Percentiles rank a stretch among this genome's conserved stretches.
Conservation (phyloP, 2,797 vertebrate species). For the Etheostoma perlongum region DNA sequence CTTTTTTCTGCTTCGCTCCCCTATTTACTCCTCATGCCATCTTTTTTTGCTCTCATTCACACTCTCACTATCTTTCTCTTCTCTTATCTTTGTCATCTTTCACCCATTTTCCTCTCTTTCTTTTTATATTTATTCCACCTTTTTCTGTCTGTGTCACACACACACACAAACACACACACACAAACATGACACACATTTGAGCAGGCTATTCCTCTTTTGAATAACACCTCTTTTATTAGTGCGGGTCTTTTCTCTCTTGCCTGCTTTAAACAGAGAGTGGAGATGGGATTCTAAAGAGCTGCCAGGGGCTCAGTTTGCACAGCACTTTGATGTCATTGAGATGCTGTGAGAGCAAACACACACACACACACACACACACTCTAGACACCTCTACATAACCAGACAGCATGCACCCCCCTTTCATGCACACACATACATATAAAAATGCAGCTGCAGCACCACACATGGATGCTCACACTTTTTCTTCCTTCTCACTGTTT, state of each 20-base stretch:
- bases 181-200: conserved; percentile 69
- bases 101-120: conserved; percentile 38
- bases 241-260: conserved; percentile 76
- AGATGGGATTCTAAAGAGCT: conserved; percentile 84
- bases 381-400: conserved; percentile 68
- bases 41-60: conserved; percentile 39
- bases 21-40: conserved; percentile 47
- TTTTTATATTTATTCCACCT: conserved; percentile 38
- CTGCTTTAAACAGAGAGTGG: conserved; percentile 80
- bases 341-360: conserved; percentile 81
- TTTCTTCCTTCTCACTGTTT: conserved; percentile 15
- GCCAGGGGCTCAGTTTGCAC: conserved; percentile 86
- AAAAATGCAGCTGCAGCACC: conserved; percentile 67
- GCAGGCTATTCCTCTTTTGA: conserved; percentile 80
- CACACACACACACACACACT: conserved; percentile 49
- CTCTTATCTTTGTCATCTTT: conserved; percentile 42
- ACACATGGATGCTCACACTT: conserved; percentile 43
- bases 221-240: conserved; percentile 82
- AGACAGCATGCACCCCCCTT: conserved; percentile 53
- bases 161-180: conserved; percentile 40
- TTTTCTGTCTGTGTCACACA: conserved; percentile 30
- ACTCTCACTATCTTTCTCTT: conserved; percentile 31
- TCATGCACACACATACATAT: conserved; percentile 46
- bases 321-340: conserved; percentile 86
- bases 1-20: conserved; percentile 42